These are phyloP conservation scores for Tiphia femorata DNA, from an alignment of 2,888 invertebrate species.

Conservation along the genomic window DNA sequence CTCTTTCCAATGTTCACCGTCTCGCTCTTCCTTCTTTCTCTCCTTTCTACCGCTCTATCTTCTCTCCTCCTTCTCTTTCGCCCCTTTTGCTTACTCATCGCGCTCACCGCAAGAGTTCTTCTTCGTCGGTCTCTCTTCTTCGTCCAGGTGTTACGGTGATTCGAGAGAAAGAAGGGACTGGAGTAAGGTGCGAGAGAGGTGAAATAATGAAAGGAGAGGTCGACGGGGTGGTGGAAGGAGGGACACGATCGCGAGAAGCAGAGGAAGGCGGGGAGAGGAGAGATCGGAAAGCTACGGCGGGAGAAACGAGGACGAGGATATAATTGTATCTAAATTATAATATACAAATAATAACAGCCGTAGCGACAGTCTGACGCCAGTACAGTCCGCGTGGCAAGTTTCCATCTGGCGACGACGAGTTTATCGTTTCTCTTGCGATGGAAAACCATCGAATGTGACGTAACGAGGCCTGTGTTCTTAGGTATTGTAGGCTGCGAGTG, in stretches of 20 bases:
- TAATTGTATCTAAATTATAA: slow-evolving; percentile 69
- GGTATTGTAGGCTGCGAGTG: too few relatives aligned
- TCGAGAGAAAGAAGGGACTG: not conserved
- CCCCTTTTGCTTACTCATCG: not conserved
- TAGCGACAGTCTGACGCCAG: slow-evolving; percentile 67
- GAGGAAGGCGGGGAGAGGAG: slow-evolving; percentile 30
- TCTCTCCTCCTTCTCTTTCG: slow-evolving; percentile 3
- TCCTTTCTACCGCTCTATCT: slow-evolving; percentile 2
- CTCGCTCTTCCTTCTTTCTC: not conserved
- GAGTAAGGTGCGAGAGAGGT: slow-evolving; percentile 14
- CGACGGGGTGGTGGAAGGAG: slow-evolving; percentile 18
- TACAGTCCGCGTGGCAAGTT: slow-evolving; percentile 60
- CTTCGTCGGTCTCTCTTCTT: slow-evolving; percentile 13
- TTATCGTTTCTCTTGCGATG: too few relatives aligned
- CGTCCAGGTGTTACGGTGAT: slow-evolving; percentile 13
- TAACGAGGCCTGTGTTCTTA: too few relatives aligned
- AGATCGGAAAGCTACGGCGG: slow-evolving; percentile 16
- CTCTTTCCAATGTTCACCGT: slow-evolving; percentile 7
- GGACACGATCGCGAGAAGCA: too few relatives aligned
- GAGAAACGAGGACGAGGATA: slow-evolving; percentile 63
- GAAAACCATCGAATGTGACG: too few relatives aligned
- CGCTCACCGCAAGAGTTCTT: too few relatives aligned
- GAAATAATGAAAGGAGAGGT: not conserved
- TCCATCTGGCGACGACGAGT: not conserved
- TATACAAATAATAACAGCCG: slow-evolving; percentile 69